Evolutionary conservation across 2,888 invertebrate genomes (phyloP).

Genomic region (Ommatoiulus sabulosus): DNA sequence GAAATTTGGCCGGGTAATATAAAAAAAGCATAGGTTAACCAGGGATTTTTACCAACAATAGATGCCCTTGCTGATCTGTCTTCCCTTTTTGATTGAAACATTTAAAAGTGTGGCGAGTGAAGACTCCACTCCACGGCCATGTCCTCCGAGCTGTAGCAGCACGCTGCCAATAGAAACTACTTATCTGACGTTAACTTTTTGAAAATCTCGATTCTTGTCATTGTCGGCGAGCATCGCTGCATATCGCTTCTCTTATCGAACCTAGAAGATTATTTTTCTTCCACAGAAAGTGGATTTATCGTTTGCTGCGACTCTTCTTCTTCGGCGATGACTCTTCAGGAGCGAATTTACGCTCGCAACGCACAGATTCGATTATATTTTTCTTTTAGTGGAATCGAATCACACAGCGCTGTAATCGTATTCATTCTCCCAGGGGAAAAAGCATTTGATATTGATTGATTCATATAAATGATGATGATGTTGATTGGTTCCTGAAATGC

Average conservation of each 20-base stretch:
- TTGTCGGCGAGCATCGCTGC: not conserved
- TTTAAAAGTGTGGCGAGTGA: not conserved
- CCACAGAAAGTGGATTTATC: not conserved
- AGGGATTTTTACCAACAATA: too few species aligned
- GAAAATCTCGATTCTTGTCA: not conserved
- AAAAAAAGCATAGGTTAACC: too few species aligned
- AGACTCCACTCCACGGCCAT: not conserved
- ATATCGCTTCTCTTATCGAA: not conserved
- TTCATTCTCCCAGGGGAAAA: conserved; percentile 51
- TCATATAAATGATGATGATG: conserved; percentile 54
- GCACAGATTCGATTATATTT: not conserved
- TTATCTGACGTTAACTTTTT: not conserved
- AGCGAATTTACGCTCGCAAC: not conserved
- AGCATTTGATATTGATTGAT: conserved; percentile 57
- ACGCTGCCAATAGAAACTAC: not conserved
- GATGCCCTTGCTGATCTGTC: too few species aligned
- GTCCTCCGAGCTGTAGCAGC: not conserved
- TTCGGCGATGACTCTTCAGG: too few species aligned
- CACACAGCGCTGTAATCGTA: not conserved
- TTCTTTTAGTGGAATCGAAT: not conserved
- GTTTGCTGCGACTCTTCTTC: not conserved
- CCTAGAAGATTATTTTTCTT: not conserved
- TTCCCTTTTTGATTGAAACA: not conserved
- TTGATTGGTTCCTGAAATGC: conserved; percentile 57
- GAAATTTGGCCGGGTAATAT: too few species aligned